Evolutionary conservation across 2,888 invertebrate species (phyloP).

Genomic region (Callimorpha dominula): DNA sequence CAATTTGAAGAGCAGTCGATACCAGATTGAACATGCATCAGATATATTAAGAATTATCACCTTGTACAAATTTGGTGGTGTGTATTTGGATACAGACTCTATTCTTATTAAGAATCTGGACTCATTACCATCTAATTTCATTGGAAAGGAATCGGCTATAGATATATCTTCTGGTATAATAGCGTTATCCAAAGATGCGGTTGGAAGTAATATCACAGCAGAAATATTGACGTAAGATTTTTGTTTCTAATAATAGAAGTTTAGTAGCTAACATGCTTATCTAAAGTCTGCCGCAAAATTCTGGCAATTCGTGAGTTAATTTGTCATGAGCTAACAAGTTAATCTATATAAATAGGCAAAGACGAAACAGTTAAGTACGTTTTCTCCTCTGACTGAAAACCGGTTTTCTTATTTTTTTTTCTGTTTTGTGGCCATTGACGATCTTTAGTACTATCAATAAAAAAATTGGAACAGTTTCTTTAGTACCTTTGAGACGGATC

Average conservation of each 20-base stretch:
- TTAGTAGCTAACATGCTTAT: background rate
- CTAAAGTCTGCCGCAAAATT: background rate
- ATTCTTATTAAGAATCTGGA: slow-evolving; percentile 38
- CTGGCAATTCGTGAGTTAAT: background rate
- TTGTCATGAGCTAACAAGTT: too few relatives aligned
- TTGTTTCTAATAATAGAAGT: background rate
- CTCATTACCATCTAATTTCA: slow-evolving; percentile 47
- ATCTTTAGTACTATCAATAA: too few relatives aligned
- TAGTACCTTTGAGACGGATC: too few relatives aligned
- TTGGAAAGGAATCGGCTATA: slow-evolving; percentile 30
- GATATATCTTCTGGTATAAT: slow-evolving; percentile 33
- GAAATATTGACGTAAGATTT: slow-evolving; percentile 33
- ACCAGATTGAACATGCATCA: slow-evolving; percentile 30
- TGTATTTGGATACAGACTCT: slow-evolving; percentile 47
- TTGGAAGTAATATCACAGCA: slow-evolving; percentile 29
- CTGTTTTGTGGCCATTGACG: too few relatives aligned
- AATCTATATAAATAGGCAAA: too few relatives aligned
- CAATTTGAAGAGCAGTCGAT: background rate
- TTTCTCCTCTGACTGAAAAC: too few relatives aligned
- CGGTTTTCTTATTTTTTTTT: too few relatives aligned
- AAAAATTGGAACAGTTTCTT: too few relatives aligned
- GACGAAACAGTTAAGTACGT: too few relatives aligned
- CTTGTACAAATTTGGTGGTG: slow-evolving; percentile 46
- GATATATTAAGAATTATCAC: slow-evolving; percentile 47
- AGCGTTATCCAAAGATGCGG: slow-evolving; percentile 33